These are phyloP conservation scores for Pseudomyrmex sp. DNA, from an alignment of 1,140 invertebrate species.

Conservation along the genomic window DNA sequence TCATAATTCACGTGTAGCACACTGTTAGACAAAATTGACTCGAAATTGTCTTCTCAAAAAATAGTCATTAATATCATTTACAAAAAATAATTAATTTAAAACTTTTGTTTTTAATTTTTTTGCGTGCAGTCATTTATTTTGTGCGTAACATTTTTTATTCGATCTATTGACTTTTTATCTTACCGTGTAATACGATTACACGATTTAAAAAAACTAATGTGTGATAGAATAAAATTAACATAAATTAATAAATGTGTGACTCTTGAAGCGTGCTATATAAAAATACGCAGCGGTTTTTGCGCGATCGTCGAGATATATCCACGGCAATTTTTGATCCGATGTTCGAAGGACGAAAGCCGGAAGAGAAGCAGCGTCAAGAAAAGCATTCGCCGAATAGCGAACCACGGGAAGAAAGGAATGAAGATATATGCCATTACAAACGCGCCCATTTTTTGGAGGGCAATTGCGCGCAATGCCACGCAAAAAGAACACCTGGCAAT, in stretches of 20 bases:
- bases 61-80: neutral
- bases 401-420: neutral
- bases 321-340: neutral
- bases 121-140: too few relatives aligned
- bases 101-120: neutral
- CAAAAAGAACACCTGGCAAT: constrained; percentile 24
- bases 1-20: constrained; percentile 8
- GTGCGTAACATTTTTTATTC: too few relatives aligned
- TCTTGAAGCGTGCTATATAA: constrained; percentile 47
- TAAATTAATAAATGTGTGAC: constrained; percentile 20
- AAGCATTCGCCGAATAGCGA: constrained; percentile 18
- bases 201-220: too few relatives aligned
- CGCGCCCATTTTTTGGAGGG: constrained; percentile 21
- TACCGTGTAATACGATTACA: too few relatives aligned
- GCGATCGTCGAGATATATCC: constrained; percentile 43
- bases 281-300: constrained; percentile 30
- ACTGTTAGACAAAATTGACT: neutral
- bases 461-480: constrained; percentile 18
- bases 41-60: neutral
- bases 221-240: too few relatives aligned
- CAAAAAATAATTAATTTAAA: neutral
- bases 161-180: too few relatives aligned
- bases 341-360: constrained; percentile 44
- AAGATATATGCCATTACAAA: constrained; percentile 12
- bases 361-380: constrained; percentile 21